These are phyloP conservation scores for Cenopis cana DNA, from an alignment of 2,888 invertebrate genomes.

Conservation along the genomic window DNA sequence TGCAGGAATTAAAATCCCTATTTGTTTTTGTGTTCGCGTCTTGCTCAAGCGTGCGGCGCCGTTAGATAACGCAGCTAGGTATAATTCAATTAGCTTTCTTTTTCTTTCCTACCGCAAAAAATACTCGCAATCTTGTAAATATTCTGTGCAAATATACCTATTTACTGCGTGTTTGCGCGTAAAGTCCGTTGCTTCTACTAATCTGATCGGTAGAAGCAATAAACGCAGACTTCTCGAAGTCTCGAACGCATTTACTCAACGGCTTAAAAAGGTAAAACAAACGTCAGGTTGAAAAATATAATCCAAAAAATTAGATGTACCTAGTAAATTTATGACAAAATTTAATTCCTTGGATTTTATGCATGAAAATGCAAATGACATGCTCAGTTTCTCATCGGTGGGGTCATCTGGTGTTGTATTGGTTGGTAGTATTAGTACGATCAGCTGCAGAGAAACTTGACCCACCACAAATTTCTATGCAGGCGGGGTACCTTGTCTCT, in stretches of 20 bases:
- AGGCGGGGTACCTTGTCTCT: too few relatives aligned
- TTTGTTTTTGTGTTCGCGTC: neutral
- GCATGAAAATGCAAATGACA: neutral
- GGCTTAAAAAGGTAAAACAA: neutral
- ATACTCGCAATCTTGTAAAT: neutral
- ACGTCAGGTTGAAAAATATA: neutral
- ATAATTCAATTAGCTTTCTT: constrained; percentile 20
- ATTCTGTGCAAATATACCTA: neutral
- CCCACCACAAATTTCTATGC: too few relatives aligned
- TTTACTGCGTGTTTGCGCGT: neutral
- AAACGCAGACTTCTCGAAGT: too few relatives aligned
- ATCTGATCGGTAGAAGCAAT: neutral
- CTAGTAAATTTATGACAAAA: neutral
- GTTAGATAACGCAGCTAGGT: neutral
- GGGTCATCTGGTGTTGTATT: neutral
- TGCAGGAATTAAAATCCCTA: neutral
- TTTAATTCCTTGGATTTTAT: neutral
- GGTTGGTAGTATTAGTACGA: too few relatives aligned
- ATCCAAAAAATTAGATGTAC: neutral
- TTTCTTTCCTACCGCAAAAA: constrained; percentile 18
- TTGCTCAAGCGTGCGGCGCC: constrained; percentile 4
- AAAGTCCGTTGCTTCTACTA: neutral
- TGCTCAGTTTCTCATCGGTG: neutral
- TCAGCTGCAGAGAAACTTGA: too few relatives aligned
- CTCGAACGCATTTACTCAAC: too few relatives aligned